phyloP scores from a whole-genome alignment of 2,113 vertebrate genomes.

The Haemorhous mexicanus region DNA sequence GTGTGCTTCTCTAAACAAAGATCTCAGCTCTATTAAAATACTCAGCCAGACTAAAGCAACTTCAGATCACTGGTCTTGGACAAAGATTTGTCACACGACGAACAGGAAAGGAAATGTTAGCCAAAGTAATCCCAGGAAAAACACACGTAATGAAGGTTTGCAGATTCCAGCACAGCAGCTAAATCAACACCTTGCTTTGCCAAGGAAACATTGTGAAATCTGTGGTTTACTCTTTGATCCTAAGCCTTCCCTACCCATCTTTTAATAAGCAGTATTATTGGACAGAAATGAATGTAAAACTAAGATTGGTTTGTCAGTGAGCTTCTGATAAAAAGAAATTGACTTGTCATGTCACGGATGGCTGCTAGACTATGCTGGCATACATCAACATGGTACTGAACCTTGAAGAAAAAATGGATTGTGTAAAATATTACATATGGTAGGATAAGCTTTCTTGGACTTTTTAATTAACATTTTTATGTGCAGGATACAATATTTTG shows the following conservation, averaged over 20 bases:
- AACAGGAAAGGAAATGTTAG: conserved; percentile 1
- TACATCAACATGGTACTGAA: background rate
- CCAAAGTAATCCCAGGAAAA: conserved; percentile 19
- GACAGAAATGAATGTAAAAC: conserved; percentile 39
- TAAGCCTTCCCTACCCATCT: conserved; percentile 4
- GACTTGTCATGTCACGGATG: accelerated
- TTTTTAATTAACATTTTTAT: background rate
- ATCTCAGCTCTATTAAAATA: background rate
- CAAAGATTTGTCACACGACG: background rate
- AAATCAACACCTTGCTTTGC: conserved; percentile 28
- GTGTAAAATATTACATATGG: background rate
- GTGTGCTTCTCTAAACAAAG: background rate
- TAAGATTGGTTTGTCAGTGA: conserved; percentile 1
- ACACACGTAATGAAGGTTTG: background rate
- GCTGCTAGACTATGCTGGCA: background rate
- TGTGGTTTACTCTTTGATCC: background rate
- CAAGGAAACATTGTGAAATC: conserved; percentile 35
- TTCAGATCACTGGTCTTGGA: background rate
- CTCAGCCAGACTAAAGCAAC: background rate
- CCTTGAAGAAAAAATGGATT: conserved; percentile 21
- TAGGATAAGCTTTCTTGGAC: background rate
- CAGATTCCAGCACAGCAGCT: background rate
- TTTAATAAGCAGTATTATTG: conserved; percentile 19
- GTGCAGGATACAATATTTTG: background rate
- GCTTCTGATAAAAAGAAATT: background rate